phyloP scores from a whole-genome alignment of 2,113 vertebrate species.

The Nothoprocta perdicaria region DNA sequence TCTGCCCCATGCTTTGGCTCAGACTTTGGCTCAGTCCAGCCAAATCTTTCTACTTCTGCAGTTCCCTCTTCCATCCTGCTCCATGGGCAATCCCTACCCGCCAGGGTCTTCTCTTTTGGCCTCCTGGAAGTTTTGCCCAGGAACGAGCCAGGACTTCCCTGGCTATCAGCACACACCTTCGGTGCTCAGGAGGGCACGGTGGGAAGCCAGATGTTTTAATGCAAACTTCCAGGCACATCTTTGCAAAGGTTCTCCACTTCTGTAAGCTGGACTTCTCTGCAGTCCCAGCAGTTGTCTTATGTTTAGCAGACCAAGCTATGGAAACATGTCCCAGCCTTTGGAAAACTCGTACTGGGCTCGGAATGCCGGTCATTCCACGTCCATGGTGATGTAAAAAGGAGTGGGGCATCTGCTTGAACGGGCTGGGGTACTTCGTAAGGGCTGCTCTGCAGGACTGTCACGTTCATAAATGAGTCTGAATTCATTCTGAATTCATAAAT shows the following conservation, averaged over 20 bases:
- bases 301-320: not conserved
- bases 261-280: not conserved
- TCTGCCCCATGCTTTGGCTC: not conserved
- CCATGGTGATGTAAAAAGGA: not conserved
- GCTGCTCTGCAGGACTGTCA: not conserved
- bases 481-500: not conserved
- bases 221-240: not conserved
- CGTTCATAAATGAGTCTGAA: not conserved
- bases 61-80: not conserved
- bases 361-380: not conserved
- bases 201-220: not conserved
- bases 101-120: not conserved
- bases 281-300: not conserved
- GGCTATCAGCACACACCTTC: not conserved
- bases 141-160: rapidly evolving
- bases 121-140: rapidly evolving
- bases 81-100: not conserved
- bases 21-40: not conserved
- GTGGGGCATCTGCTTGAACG: not conserved
- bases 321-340: not conserved
- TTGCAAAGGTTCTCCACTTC: not conserved
- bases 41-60: constrained; percentile 21
- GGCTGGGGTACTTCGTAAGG: not conserved
- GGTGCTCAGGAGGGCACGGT: not conserved
- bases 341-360: not conserved